Percentiles rank a stretch among this genome's conserved stretches.
Conservation (phyloP, 2,113 vertebrate genomes). For the Petromus typicus region DNA sequence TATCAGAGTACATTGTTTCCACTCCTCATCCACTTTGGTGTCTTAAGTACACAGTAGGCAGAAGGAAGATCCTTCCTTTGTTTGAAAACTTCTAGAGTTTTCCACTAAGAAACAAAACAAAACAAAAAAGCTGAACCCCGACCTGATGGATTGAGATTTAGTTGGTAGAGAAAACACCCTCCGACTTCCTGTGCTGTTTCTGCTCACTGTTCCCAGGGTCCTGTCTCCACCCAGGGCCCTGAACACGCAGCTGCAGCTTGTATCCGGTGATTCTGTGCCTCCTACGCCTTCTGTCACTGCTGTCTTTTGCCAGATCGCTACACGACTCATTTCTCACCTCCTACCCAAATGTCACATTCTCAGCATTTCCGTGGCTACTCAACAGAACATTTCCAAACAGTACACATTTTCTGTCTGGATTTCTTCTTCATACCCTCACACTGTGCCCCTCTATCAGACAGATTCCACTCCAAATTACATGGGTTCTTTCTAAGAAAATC, state of each 20-base stretch:
- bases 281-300: background rate
- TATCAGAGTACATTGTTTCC: background rate
- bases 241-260: too few species aligned
- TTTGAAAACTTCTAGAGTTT: background rate
- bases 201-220: rapidly evolving
- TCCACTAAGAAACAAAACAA: background rate
- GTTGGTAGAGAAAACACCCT: rapidly evolving
- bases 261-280: background rate
- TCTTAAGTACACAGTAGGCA: background rate
- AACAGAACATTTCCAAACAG: background rate
- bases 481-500: background rate
- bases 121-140: background rate
- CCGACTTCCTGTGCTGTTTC: rapidly evolving
- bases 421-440: background rate
- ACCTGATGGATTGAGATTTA: rapidly evolving
- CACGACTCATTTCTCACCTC: background rate
- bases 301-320: background rate
- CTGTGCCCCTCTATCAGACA: rapidly evolving
- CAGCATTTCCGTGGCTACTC: background rate
- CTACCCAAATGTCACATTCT: background rate
- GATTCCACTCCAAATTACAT: background rate
- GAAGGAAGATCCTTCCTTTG: background rate
- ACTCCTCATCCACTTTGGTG: background rate
- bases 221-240: background rate
- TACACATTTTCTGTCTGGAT: background rate